Percentiles rank a stretch among this genome's conserved stretches.
Conservation (phyloP, 2,888 invertebrate genomes). For the Papilio demoleus region DNA sequence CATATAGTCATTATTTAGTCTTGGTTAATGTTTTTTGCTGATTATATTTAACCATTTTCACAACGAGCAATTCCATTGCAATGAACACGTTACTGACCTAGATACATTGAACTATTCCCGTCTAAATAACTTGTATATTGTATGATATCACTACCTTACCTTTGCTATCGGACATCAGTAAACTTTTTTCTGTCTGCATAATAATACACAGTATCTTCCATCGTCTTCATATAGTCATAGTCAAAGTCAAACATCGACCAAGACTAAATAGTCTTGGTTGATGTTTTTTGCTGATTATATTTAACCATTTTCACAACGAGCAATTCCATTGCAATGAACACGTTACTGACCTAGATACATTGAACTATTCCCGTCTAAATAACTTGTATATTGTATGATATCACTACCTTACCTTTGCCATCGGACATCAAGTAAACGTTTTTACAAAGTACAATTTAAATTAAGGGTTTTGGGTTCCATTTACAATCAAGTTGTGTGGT, state of each 20-base stretch:
- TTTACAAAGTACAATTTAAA: too few relatives aligned
- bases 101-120: conserved; percentile 19
- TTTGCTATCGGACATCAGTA: neutral
- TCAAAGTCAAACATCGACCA: too few relatives aligned
- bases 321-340: conserved; percentile 18
- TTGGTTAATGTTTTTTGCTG: too few relatives aligned
- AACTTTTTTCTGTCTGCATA: too few relatives aligned
- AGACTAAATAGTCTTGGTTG: too few relatives aligned
- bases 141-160: neutral
- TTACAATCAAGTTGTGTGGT: neutral
- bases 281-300: neutral
- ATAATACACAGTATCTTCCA: too few relatives aligned
- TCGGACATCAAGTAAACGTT: too few relatives aligned
- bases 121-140: conserved; percentile 6
- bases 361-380: conserved; percentile 18
- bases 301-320: neutral
- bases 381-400: conserved; percentile 4
- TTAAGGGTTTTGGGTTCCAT: too few relatives aligned
- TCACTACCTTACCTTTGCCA: neutral
- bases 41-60: neutral
- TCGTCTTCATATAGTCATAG: too few relatives aligned
- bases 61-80: conserved; percentile 9
- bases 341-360: conserved; percentile 11
- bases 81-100: conserved; percentile 14
- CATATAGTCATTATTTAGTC: too few relatives aligned